Conservation (phyloP, 2,797 vertebrate species). For the Anniella stebbinsi region DNA sequence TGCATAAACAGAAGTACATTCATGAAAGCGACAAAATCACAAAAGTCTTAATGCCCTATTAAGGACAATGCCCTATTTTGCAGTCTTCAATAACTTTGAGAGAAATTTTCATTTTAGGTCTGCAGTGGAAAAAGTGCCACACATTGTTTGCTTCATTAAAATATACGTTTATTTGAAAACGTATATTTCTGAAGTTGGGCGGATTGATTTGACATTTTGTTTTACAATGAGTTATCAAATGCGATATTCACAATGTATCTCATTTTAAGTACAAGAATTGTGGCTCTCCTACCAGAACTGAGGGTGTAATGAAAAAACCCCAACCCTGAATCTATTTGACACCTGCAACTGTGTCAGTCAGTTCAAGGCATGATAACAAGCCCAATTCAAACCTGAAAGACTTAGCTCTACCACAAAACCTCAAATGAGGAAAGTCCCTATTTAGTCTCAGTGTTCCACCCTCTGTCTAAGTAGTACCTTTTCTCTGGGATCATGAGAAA, state of each 20-base stretch:
- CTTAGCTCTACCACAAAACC: conserved; percentile 22
- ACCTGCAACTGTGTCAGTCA: conserved; percentile 35
- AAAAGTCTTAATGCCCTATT: conserved; percentile 55
- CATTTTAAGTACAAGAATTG: conserved; percentile 39
- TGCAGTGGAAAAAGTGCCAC: conserved; percentile 16
- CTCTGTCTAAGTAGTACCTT: neutral
- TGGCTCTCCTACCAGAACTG: conserved; percentile 30
- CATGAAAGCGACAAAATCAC: conserved; percentile 72
- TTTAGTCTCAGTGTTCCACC: neutral
- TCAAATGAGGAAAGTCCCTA: conserved; percentile 53
- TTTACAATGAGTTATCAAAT: conserved; percentile 33
- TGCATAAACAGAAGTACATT: conserved; percentile 70
- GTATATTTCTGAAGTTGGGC: conserved; percentile 26
- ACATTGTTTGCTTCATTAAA: conserved; percentile 23
- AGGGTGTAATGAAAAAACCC: conserved; percentile 24
- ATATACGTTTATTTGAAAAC: conserved; percentile 27
- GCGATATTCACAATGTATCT: conserved; percentile 42
- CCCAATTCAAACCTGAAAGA: conserved; percentile 52
- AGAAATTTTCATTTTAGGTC: conserved; percentile 50
- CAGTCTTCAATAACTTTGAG: conserved; percentile 52
- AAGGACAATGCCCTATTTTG: no score
- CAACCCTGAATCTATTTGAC: conserved; percentile 15
- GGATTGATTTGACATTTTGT: neutral
- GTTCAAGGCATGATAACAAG: conserved; percentile 42
- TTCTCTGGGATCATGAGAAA: conserved; percentile 33